Evolutionary conservation across 2,113 vertebrate species (phyloP), one percentile per base, ranked within the genome.

Genomic region (Arothron firmamentum): DNA sequence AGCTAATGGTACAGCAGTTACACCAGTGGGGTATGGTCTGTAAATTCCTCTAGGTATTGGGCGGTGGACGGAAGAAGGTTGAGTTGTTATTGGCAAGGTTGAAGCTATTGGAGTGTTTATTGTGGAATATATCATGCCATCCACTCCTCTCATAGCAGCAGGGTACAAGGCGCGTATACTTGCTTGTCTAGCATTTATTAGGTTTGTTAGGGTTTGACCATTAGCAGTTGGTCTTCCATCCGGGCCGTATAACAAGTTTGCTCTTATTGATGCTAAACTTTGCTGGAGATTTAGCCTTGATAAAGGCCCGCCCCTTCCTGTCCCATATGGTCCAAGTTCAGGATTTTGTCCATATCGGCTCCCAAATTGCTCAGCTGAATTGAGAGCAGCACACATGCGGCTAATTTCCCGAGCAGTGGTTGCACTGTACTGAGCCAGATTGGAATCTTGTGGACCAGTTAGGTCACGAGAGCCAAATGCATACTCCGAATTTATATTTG

Each of bases 91-190:
- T 87, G 97, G 97, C 80, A 99, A 93, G 0, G 97, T 99, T 58
- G 97, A 98, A 38, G 96, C 96, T 2, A 99, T 99, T 5, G 97
- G 97, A 4, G 95, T 95, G 59, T 96, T 99, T 72, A 99, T 99
- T 23, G 96, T 99, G 11, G 97, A 99, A 78, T 99, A 99, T 87
- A 97, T 98, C 96, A 98, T 98, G 67, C 97, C 97, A 1, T 98
- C 96, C 0, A 95, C 92, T 0, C 95, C 95, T n/a, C 96, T 93
- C 62, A 98, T 92, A 0, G 92, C 88, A 78, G 94, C 92, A 42
- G 96, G 94, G 77, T 95, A 93, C 77, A 96, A 86, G 68, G 95
- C 94, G 34, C 94, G 90, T 80, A 97, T 69, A 23, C 92, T 50
- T 8, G 92, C 90, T 77, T 93, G 89, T 78, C 95, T 94, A 55